phyloP scores from a whole-genome alignment of 1,140 invertebrate genomes.

The Bradysia coprophila region DNA sequence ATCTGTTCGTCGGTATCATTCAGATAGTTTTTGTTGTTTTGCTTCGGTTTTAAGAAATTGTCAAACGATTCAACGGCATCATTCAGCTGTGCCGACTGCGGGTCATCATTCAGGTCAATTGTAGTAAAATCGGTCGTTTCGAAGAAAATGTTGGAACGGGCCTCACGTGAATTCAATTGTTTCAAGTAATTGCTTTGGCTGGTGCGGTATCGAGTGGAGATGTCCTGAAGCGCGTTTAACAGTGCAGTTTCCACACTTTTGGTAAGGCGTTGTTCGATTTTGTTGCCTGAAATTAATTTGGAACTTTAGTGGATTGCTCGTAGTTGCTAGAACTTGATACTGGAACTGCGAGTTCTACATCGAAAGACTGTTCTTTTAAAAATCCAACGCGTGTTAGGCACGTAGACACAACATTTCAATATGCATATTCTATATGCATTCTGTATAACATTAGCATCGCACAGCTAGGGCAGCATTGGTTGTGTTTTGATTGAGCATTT shows the following conservation, averaged over 20 bases:
- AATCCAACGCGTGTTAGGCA: too few species aligned
- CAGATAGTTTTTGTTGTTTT: conserved; percentile 14
- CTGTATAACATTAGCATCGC: too few species aligned
- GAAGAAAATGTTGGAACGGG: conserved; percentile 75
- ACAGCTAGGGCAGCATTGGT: too few species aligned
- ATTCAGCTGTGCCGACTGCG: conserved; percentile 8
- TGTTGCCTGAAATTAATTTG: conserved; percentile 25
- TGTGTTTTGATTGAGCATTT: too few species aligned
- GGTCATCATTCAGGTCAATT: conserved; percentile 26
- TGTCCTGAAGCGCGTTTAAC: conserved; percentile 63
- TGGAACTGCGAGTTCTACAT: too few species aligned
- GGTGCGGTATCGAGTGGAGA: conserved; percentile 60
- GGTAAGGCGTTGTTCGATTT: conserved; percentile 54
- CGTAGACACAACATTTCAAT: too few species aligned
- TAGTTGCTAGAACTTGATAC: too few species aligned
- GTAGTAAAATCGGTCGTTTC: conserved; percentile 40
- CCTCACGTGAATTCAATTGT: conserved; percentile 72
- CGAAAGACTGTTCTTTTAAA: too few species aligned
- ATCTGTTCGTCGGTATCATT: conserved; percentile 25
- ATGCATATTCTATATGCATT: too few species aligned
- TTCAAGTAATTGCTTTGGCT: conserved; percentile 72
- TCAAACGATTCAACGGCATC: conserved; percentile 18
- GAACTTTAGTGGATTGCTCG: neutral
- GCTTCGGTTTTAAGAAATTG: conserved; percentile 21
- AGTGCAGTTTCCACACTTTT: conserved; percentile 67